phyloP scores from a whole-genome alignment of 2,797 vertebrate species.

The Molossus alvarezi region DNA sequence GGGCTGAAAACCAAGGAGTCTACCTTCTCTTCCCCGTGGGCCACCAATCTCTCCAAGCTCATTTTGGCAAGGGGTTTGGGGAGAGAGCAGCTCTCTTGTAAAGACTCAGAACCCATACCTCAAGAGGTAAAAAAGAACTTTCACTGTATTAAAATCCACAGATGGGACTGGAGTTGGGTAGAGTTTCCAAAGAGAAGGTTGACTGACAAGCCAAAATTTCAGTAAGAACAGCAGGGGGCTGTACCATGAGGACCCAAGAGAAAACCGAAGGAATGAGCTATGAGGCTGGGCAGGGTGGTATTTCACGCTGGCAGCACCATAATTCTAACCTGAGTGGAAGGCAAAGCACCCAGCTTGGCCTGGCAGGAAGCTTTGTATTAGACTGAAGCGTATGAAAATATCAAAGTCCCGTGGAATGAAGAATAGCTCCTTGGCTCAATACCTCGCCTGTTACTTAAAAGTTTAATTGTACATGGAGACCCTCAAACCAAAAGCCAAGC shows the following conservation, averaged over 20 bases:
- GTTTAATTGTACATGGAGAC: constrained; percentile 54
- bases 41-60: background rate
- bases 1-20: background rate
- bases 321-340: background rate
- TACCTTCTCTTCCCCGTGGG: background rate
- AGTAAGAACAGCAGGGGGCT: background rate
- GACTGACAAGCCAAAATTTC: background rate
- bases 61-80: background rate
- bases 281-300: background rate
- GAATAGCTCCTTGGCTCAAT: background rate
- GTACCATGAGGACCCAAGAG: background rate
- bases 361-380: constrained; percentile 45
- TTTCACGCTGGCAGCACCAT: background rate
- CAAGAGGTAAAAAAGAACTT: background rate
- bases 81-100: background rate
- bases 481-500: constrained; percentile 27
- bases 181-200: constrained; percentile 53
- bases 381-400: constrained; percentile 56
- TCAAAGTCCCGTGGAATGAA: constrained; percentile 53
- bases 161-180: background rate
- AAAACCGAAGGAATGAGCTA: background rate
- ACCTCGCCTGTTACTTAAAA: constrained; percentile 39
- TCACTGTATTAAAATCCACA: background rate
- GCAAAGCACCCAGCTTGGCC: background rate
- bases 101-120: background rate